Evolutionary conservation across 2,888 invertebrate genomes (phyloP), one percentile per base, ranked within the genome.

Genomic region (Oligia latruncula): DNA sequence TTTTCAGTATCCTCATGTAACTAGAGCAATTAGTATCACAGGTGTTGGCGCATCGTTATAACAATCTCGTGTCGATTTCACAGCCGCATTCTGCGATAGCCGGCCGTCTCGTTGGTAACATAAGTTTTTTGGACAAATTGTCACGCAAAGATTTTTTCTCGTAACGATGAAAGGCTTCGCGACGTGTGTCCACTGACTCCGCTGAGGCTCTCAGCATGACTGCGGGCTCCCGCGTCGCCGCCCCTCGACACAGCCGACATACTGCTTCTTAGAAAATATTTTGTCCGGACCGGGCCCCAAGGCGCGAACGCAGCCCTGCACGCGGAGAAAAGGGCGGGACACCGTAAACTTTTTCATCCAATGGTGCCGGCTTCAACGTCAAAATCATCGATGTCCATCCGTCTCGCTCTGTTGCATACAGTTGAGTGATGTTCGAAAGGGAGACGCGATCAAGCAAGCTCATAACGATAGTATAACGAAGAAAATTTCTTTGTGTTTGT

Each of bases 181-280:
- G 95, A 94, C 96, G 94, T 96, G 96, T 93, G 95, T 94, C 96
- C 96, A 94, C 94, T 95, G 94, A 91, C 95, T 95, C 94, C 94
- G 96, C 96, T 95, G 96, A 96, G 95, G 92, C 89, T 95, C 97
- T 95, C 97, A 97, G 97, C 97, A 97, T 96, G 97, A 97, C 97
- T 97, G 96, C 95, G 95, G 93, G 95, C 95, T 95, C 96, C 96
- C 96, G 96, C 96, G 95, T 93, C 94, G 96, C 93, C 96, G 95
- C 96, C 96, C 96, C 96, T 95, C 94, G 94, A 90, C 88, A 92
- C 93, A 93, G 92, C 95, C 95, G 96, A 95, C 96, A 95, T 96
- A 95, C 95, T 95, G 95, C 95, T 96, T 95, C 96, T 95, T 95
- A 94, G 93, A 93, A 95, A 95, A 95, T 94, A 94, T 94, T 93